Percentiles rank a stretch among this genome's conserved stretches.
phyloP scores from a whole-genome alignment of 2,888 invertebrate genomes.

The Drosophila neonasuta region DNA sequence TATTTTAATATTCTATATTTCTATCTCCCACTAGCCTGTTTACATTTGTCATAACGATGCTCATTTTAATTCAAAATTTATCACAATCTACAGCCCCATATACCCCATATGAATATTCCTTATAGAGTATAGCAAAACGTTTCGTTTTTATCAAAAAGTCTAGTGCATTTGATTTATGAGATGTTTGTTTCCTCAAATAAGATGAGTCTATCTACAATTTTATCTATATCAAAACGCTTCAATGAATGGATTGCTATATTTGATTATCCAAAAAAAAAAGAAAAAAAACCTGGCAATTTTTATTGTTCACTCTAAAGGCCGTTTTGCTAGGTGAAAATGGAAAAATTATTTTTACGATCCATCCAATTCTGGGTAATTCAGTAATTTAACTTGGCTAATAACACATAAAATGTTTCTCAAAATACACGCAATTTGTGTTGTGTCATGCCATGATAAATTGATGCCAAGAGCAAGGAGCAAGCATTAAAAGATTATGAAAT shows the following conservation, averaged over 20 bases:
- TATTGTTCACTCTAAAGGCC: conserved; percentile 10
- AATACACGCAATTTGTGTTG: conserved; percentile 16
- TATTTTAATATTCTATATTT: too few relatives aligned
- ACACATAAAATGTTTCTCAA: conserved; percentile 23
- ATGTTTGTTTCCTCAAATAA: conserved; percentile 47
- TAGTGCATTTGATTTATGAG: conserved; percentile 67
- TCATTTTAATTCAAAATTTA: too few relatives aligned
- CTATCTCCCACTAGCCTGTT: too few relatives aligned
- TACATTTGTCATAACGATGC: too few relatives aligned
- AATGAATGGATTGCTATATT: conserved; percentile 40
- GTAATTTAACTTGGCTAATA: conserved; percentile 38
- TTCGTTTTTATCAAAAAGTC: conserved; percentile 51
- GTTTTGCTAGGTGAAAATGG: conserved; percentile 22
- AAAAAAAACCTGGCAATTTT: conserved; percentile 30
- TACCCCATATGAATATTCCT: background rate
- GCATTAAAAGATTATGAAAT: conserved; percentile 40
- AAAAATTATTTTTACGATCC: conserved; percentile 24
- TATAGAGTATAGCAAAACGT: conserved; percentile 17
- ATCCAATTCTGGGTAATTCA: conserved; percentile 24
- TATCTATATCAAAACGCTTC: conserved; percentile 18
- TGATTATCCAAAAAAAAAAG: conserved; percentile 11
- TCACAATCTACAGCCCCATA: background rate
- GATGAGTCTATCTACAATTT: conserved; percentile 17
- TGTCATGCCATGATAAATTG: conserved; percentile 31
- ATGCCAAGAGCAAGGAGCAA: conserved; percentile 45